phyloP scores from a whole-genome alignment of 2,113 vertebrate species.

The Chionodraco myersi region DNA sequence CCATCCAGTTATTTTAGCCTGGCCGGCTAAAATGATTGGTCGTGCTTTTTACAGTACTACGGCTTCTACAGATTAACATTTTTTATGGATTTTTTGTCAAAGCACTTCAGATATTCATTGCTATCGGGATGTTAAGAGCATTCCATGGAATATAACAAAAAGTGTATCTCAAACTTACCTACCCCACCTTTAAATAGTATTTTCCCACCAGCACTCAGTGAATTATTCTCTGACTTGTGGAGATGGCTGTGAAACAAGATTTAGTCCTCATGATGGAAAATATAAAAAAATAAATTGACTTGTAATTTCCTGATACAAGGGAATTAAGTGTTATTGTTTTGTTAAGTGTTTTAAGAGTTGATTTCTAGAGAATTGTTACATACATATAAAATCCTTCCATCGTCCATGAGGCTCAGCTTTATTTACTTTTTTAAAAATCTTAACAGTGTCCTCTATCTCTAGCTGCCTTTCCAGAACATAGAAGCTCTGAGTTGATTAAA shows the following conservation, averaged over 20 bases:
- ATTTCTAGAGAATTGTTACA: neutral
- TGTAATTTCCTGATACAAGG: neutral
- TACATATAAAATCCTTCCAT: neutral
- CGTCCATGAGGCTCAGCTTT: neutral
- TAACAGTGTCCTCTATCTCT: neutral
- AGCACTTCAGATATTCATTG: too few species aligned
- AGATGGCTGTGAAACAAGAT: neutral
- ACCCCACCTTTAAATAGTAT: neutral
- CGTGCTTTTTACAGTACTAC: too few species aligned
- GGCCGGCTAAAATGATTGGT: too few species aligned
- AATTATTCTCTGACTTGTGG: neutral
- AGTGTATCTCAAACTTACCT: too few species aligned
- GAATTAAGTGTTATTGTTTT: neutral
- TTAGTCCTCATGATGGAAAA: conserved; percentile 19
- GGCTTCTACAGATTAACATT: too few species aligned
- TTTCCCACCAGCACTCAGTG: neutral
- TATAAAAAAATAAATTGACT: neutral
- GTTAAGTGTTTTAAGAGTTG: neutral
- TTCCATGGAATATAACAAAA: too few species aligned
- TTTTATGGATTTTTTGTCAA: too few species aligned
- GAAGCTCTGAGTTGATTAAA: neutral
- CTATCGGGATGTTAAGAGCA: too few species aligned
- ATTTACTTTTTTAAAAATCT: neutral
- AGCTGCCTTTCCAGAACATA: neutral
- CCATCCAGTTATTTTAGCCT: too few species aligned